Conservation (phyloP, 2,888 invertebrate genomes). For the Nezara viridula region DNA sequence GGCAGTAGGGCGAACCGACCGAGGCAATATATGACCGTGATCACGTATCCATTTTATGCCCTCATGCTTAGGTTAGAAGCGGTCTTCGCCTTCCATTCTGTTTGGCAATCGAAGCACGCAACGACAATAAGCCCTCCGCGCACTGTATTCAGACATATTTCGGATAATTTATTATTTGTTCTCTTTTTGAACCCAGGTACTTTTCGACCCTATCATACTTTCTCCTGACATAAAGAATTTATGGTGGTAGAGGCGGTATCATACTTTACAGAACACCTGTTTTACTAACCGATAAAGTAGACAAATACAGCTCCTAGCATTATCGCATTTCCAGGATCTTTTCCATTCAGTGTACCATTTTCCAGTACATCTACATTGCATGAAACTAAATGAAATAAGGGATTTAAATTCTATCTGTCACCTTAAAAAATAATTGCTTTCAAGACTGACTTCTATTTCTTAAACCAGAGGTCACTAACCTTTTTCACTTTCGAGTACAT, state of each 20-base stretch:
- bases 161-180: constrained; percentile 51
- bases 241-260: not conserved
- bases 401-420: too few relatives aligned
- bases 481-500: too few relatives aligned
- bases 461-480: too few relatives aligned
- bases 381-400: too few relatives aligned
- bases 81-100: not conserved
- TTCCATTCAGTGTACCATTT: not conserved
- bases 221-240: not conserved
- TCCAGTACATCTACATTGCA: not conserved
- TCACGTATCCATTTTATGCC: constrained; percentile 45
- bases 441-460: too few relatives aligned
- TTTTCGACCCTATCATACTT: constrained; percentile 25
- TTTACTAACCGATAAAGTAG: not conserved
- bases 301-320: not conserved
- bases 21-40: not conserved
- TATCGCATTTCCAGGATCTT: not conserved
- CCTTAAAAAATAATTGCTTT: too few relatives aligned
- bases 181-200: constrained; percentile 8
- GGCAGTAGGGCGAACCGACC: not conserved
- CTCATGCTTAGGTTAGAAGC: not conserved
- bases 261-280: not conserved
- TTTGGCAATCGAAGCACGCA: constrained; percentile 32
- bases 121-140: constrained; percentile 31
- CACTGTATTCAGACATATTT: constrained; percentile 50